These are phyloP conservation scores for Sebastiscus tertius DNA, from an alignment of 2,797 vertebrate species.

Conservation along the genomic window DNA sequence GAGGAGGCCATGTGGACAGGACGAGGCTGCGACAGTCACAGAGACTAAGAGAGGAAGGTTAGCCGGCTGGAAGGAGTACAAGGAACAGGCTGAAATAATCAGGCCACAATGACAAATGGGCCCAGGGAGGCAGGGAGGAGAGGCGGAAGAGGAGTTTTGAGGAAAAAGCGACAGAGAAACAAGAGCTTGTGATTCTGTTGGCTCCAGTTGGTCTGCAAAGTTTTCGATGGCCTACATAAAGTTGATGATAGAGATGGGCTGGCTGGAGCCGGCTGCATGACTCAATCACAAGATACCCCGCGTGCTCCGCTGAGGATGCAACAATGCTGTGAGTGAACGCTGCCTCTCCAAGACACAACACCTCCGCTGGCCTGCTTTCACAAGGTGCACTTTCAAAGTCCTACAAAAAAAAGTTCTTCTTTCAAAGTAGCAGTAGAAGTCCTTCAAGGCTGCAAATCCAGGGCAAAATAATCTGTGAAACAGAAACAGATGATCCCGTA, in stretches of 20 bases:
- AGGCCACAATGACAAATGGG: conserved; percentile 86
- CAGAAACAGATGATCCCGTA: conserved; percentile 15
- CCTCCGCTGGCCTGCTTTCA: conserved; percentile 73
- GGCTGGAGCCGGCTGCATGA: conserved; percentile 33
- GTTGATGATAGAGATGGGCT: conserved; percentile 51
- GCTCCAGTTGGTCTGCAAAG: conserved; percentile 57
- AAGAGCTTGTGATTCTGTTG: conserved; percentile 55
- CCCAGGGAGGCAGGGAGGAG: conserved; percentile 69
- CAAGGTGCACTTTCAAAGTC: conserved; percentile 62
- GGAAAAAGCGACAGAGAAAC: conserved; percentile 42
- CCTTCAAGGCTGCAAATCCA: conserved; percentile 18
- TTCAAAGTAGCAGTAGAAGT: conserved; percentile 45
- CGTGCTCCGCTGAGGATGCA: conserved; percentile 58
- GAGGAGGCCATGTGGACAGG: conserved; percentile 35
- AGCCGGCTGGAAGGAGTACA: conserved; percentile 66
- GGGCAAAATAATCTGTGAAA: conserved; percentile 19
- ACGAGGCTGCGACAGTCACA: conserved; percentile 42
- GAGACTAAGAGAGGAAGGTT: conserved; percentile 57
- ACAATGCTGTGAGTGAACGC: conserved; percentile 45
- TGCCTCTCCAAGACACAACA: conserved; percentile 23
- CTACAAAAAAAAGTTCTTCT: conserved; percentile 64
- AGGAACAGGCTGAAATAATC: conserved; percentile 83
- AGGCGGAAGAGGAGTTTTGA: conserved; percentile 39
- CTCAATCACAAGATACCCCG: conserved; percentile 57
- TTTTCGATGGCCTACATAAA: conserved; percentile 80